phyloP scores from a whole-genome alignment of 2,797 vertebrate genomes.

The Crypturellus tataupa region DNA sequence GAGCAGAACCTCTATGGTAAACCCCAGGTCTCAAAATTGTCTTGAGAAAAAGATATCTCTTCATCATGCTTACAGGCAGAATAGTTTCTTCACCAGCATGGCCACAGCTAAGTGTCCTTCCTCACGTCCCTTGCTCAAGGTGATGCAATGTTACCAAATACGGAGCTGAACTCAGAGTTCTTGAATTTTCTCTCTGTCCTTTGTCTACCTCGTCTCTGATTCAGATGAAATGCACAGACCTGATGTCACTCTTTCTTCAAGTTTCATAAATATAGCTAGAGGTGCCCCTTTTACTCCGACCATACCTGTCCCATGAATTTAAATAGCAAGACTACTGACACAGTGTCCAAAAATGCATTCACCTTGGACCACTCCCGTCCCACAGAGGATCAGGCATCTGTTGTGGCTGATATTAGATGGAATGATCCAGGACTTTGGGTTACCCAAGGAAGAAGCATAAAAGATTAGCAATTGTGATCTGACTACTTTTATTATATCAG shows the following conservation, averaged over 20 bases:
- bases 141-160: not conserved
- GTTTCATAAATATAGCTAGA: conserved; percentile 32
- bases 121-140: not conserved
- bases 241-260: not conserved
- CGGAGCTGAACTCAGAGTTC: not conserved
- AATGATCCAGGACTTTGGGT: conserved; percentile 38
- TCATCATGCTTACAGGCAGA: too few relatives aligned
- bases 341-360: not conserved
- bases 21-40: too few relatives aligned
- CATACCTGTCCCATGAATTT: not conserved
- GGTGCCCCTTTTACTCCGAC: conserved; percentile 21
- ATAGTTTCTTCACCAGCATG: too few relatives aligned
- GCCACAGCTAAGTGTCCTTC: too few relatives aligned
- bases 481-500: fast-evolving
- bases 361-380: conserved; percentile 41
- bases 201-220: not conserved
- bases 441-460: not conserved
- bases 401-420: conserved; percentile 37
- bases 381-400: conserved; percentile 13
- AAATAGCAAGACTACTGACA: not conserved
- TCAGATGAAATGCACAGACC: not conserved
- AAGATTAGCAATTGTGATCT: fast-evolving
- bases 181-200: not conserved
- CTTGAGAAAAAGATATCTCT: too few relatives aligned
- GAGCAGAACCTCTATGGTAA: too few relatives aligned